Conservation (phyloP, 2,797 vertebrate genomes). For the Enoplosus armatus region DNA sequence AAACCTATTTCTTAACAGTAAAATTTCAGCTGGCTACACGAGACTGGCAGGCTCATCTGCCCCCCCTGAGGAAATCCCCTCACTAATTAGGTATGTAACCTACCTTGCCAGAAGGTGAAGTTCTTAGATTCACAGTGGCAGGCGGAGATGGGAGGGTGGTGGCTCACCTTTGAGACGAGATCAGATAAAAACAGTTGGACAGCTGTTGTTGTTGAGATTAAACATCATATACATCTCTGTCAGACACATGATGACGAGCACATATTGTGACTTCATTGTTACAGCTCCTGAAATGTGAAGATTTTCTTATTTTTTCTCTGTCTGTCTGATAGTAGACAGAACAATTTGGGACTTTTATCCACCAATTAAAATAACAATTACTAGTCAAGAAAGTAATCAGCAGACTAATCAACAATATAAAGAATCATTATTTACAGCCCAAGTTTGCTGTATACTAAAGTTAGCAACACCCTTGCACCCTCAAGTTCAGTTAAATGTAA, state of each 20-base stretch:
- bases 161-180: slow-evolving; percentile 92
- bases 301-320: not conserved
- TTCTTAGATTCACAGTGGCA: slow-evolving; percentile 99
- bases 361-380: not conserved
- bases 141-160: slow-evolving; percentile 98
- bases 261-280: not conserved
- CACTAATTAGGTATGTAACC: slow-evolving; percentile 58
- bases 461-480: not conserved
- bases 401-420: not conserved
- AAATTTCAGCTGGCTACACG: slow-evolving; percentile 5
- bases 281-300: not conserved
- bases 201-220: slow-evolving; percentile 37
- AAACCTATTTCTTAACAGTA: not conserved
- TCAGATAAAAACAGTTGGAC: slow-evolving; percentile 58
- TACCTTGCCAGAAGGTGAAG: slow-evolving; percentile 99
- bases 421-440: not conserved
- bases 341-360: not conserved
- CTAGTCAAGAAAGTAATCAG: not conserved
- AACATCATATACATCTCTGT: slow-evolving; percentile 11
- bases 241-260: not conserved
- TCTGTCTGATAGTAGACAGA: not conserved
- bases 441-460: no score
- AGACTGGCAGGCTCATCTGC: slow-evolving; percentile 7
- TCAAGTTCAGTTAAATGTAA: not conserved
- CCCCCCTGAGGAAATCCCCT: slow-evolving; percentile 21